Percentiles rank a stretch among this genome's conserved stretches.
phyloP scores from a whole-genome alignment of 2,888 invertebrate genomes.

The Acrobeloides nanus region DNA sequence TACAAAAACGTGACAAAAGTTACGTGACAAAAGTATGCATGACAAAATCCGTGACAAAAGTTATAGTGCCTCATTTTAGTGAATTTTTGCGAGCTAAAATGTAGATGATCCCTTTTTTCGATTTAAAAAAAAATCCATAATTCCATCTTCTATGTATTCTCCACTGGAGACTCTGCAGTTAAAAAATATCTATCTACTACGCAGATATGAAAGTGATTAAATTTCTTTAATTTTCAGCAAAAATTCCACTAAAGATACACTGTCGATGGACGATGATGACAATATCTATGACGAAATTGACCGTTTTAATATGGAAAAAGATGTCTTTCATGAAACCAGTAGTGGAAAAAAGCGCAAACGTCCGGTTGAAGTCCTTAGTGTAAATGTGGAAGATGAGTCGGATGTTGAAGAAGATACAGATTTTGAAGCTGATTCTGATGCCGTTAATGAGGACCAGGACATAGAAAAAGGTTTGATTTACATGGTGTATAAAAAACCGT shows the following conservation, averaged over 20 bases:
- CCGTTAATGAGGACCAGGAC: not conserved
- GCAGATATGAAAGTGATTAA: no score
- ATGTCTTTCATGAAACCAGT: constrained; percentile 8
- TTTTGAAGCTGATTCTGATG: constrained; percentile 15
- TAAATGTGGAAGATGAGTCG: constrained; percentile 16
- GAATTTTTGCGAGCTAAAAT: no score
- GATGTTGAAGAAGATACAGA: constrained; percentile 18
- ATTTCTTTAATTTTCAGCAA: not conserved
- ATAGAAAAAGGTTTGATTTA: not conserved
- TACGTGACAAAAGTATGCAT: no score
- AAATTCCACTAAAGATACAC: not conserved
- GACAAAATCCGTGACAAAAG: no score
- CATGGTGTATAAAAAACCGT: no score
- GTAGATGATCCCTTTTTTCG: no score
- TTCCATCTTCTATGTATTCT: no score
- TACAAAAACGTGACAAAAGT: no score
- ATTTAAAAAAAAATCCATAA: no score
- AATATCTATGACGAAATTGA: constrained; percentile 43
- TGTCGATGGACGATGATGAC: constrained; percentile 20
- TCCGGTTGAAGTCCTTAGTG: constrained; percentile 33
- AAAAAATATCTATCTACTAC: no score
- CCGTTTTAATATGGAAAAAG: constrained; percentile 31
- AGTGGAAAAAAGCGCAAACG: not conserved
- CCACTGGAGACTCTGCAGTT: no score
- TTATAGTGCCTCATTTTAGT: no score